Evolutionary conservation across 2,888 invertebrate genomes (phyloP).

Genomic region (Polietes domitor): DNA sequence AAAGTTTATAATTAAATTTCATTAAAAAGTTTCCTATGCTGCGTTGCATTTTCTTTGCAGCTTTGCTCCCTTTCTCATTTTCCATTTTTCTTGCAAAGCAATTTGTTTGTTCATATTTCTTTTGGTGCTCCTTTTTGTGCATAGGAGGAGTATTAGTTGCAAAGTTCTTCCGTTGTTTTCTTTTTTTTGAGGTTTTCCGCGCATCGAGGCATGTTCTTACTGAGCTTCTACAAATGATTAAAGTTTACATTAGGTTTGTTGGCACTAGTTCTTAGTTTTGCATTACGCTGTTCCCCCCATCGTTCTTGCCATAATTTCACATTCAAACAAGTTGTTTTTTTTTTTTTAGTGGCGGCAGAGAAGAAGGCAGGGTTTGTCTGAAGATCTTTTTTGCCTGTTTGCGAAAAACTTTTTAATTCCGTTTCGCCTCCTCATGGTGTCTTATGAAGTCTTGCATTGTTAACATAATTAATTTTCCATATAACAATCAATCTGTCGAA

Average conservation of each 20-base stretch:
- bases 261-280: slow-evolving; percentile 23
- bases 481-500: slow-evolving; percentile 25
- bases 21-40: slow-evolving; percentile 61
- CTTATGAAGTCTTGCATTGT: slow-evolving; percentile 1
- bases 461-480: slow-evolving; percentile 22
- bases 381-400: background rate
- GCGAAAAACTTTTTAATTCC: background rate
- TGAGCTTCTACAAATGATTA: slow-evolving; percentile 59
- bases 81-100: slow-evolving; percentile 51
- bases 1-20: slow-evolving; percentile 68
- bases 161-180: background rate
- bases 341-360: background rate
- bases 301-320: background rate
- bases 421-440: background rate
- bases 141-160: background rate
- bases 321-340: background rate
- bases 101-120: slow-evolving; percentile 60
- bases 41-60: slow-evolving; percentile 5
- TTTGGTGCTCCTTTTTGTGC: background rate
- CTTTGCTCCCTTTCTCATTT: background rate
- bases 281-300: background rate
- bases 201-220: background rate
- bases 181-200: background rate
- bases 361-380: background rate
- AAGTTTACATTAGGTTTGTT: slow-evolving; percentile 64